These are phyloP conservation scores for Artibeus jamaicensis DNA, from an alignment of 2,797 vertebrate species.

Conservation along the genomic window DNA sequence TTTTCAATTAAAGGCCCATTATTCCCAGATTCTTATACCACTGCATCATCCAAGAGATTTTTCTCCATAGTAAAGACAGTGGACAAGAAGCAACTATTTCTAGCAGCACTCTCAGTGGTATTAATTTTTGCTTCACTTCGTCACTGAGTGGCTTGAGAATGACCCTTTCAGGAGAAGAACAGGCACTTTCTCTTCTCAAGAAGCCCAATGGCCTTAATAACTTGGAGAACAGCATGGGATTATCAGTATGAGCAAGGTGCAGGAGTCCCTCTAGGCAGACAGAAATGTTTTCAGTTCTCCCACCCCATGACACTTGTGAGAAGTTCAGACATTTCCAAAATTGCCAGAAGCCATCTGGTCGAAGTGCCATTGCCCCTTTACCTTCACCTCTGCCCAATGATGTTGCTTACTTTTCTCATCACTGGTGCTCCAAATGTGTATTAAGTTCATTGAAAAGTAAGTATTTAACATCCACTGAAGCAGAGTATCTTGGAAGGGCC, in stretches of 20 bases:
- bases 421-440: slow-evolving; percentile 52
- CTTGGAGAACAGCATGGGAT: slow-evolving; percentile 55
- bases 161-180: not conserved
- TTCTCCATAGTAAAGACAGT: not conserved
- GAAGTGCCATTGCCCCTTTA: slow-evolving; percentile 55
- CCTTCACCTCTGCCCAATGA: slow-evolving; percentile 26
- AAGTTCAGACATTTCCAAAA: slow-evolving; percentile 76
- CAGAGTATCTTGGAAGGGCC: not conserved
- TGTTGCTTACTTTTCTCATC: slow-evolving; percentile 53
- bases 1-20: not conserved
- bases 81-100: not conserved
- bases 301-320: slow-evolving; percentile 72
- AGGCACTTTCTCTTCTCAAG: slow-evolving; percentile 28
- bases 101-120: not conserved
- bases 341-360: slow-evolving; percentile 75
- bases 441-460: not conserved
- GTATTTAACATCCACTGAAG: not conserved
- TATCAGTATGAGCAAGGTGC: not conserved
- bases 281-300: slow-evolving; percentile 74
- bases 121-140: slow-evolving; percentile 35
- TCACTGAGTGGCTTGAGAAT: not conserved
- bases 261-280: slow-evolving; percentile 70
- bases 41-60: not conserved
- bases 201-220: slow-evolving; percentile 8
- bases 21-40: not conserved